Evolutionary conservation across 2,888 invertebrate species (phyloP).

Genomic region (Acanthosepion esculentum): DNA sequence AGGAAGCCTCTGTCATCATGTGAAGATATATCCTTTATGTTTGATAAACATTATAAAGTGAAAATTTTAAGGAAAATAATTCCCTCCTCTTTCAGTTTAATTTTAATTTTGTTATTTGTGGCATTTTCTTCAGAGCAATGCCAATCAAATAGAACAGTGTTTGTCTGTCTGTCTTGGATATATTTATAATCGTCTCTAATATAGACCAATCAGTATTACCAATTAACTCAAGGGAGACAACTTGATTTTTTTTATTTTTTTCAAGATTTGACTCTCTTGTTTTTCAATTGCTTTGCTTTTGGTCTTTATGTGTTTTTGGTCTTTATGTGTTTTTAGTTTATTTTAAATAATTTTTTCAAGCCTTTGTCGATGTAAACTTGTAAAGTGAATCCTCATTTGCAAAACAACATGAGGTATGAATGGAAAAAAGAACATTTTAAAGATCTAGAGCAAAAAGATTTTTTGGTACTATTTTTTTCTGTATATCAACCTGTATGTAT

Average conservation of each 20-base stretch:
- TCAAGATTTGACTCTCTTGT: neutral
- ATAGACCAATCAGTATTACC: neutral
- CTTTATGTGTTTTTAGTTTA: neutral
- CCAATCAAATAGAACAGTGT: neutral
- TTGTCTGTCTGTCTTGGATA: neutral
- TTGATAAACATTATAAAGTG: neutral
- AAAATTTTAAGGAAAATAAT: neutral
- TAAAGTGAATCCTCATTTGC: neutral
- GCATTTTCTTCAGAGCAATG: neutral
- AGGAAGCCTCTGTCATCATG: neutral
- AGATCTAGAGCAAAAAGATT: neutral
- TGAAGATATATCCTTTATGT: neutral
- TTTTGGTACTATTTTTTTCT: neutral
- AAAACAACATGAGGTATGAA: neutral
- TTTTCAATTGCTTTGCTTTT: neutral
- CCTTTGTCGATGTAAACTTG: neutral
- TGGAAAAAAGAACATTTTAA: neutral
- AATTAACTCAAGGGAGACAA: neutral
- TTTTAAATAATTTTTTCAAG: neutral
- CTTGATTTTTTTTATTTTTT: neutral
- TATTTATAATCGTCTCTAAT: neutral
- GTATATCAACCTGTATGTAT: neutral
- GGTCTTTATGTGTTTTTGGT: neutral
- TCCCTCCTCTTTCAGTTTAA: neutral
- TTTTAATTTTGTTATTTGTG: too few species aligned